Evolutionary conservation across 2,888 invertebrate species (phyloP), one percentile per base, ranked within the genome.

Genomic region (Cabera pusaria): DNA sequence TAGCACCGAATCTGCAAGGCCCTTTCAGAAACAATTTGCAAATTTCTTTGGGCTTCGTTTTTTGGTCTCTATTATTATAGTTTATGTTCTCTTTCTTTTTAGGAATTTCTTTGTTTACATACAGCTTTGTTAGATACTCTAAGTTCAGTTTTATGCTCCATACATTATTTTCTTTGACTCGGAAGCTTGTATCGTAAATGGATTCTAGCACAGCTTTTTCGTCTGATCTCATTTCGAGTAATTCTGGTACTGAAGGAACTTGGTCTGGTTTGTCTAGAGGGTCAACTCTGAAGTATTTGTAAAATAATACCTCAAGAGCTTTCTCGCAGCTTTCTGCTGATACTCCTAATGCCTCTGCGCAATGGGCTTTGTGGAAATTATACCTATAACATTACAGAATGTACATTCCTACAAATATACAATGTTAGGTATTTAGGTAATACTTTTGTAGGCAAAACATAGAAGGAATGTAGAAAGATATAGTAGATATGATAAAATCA

Each of bases 171-270:
- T 95, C 93, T 66, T 93, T 94, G 44, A 93, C 92, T 57, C 84
- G 88, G 67, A 94, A 95, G 14, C 90, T 87, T 14, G 89, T 80
- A 41, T 94, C 95, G 58, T 95, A 96, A 48, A 96, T 96, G 6
- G 95, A 95, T 74, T 94, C 92, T 16, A 96, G 74, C 0, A 93
- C 94, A 46, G 92, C 92, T 71, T 92, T 92, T 63, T 96, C 96
- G 36, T 95, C 95, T 5, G 75, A 77, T 42, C 93, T 90, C 79
- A 92, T 92, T 68, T 94, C 93, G 12, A 91, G 48, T 20, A 94
- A 63, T 56, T 93, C 93, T 1, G 83, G 61, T 45, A 77, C 72
- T 2, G 89, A 72, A 0, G 90, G 80, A 36, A 87, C 65, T 49
- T 86, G 73, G 24, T 85, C 74, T 1, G 77, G 76, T 49, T 72